Evolutionary conservation across 2,113 vertebrate species (phyloP), one percentile per base, ranked within the genome.

Genomic region (Regulus satrapa): DNA sequence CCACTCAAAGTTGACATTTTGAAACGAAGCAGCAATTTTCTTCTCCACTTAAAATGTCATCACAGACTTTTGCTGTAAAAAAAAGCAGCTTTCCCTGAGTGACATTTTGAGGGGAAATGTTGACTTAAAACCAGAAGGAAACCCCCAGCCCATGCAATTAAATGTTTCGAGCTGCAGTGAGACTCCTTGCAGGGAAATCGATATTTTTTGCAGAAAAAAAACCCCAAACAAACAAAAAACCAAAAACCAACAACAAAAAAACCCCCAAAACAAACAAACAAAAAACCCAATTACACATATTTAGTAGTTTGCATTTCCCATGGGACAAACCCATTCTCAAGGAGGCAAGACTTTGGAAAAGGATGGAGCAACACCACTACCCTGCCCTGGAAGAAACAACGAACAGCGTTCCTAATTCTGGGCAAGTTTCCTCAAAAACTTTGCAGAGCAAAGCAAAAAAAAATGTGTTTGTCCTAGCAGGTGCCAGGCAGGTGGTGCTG

Each of bases 31-130:
- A 92, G 93, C 83, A 94, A 96, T 94, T 92, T 96, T 96, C 81
- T 85, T 83, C 85, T 94, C 85, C 55, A 76, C 82, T 96, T 95
- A 86, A 95, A 96, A 93, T 94, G 93, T 95, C 92, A 96, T 94
- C 88, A 90, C 93, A 94, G 89, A 72, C 89, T 95, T 91, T 55
- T 40, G 40, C 80, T 87, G 71, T 41, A 87, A 83, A 63, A 83
- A 83, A 87, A 89, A 48, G 3, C 58, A 81, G 63, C 59, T 20
- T 89, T 92, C 63, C 49, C 63, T 55, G 75, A 96, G 64, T 88
- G 92, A 90, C 88, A 96, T 93, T 93, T 96, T 80, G 59, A 94
- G 95, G 72, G 92, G 92, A 93, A 96, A 93, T 31, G 77, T 72
- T 95, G 92, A 83, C 75, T 95, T 94, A 72, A 95, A 96, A 90